These are phyloP conservation scores for Elachura formosa DNA, from an alignment of 2,113 vertebrate genomes.

Conservation along the genomic window DNA sequence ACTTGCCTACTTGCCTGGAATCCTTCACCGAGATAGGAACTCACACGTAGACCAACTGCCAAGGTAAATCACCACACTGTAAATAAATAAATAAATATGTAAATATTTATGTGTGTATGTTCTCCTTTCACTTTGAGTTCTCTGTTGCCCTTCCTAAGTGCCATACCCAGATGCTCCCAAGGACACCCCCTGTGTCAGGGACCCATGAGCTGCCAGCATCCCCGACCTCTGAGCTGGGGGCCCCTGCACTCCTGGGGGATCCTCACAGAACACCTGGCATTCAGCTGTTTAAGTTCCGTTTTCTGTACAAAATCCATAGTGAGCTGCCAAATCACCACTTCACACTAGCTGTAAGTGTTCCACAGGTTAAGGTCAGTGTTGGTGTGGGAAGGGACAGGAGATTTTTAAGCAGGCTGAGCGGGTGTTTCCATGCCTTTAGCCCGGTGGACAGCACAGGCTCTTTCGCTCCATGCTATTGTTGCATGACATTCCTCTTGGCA, in stretches of 20 bases:
- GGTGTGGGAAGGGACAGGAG: neutral
- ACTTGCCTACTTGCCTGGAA: neutral
- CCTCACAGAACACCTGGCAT: neutral
- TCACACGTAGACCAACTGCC: neutral
- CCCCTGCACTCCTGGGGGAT: neutral
- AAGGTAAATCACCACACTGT: constrained; percentile 6
- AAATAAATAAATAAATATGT: neutral
- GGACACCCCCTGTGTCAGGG: too few species aligned
- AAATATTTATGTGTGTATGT: neutral
- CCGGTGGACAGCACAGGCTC: neutral
- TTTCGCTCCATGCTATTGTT: constrained; percentile 75
- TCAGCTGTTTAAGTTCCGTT: neutral
- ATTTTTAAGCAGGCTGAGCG: neutral
- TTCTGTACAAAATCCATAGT: neutral
- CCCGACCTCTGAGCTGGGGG: neutral
- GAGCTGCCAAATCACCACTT: neutral
- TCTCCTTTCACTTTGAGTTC: neutral
- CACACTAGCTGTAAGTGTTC: neutral
- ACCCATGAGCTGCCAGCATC: fast-evolving
- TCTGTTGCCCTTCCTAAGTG: neutral
- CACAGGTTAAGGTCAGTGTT: neutral
- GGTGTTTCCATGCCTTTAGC: neutral
- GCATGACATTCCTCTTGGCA: constrained; percentile 80
- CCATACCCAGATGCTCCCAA: neutral
- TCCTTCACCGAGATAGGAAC: neutral